Percentiles rank a stretch among this genome's conserved stretches.
Evolutionary conservation across 2,113 vertebrate species (phyloP).

Genomic region (Melospiza melodia): DNA sequence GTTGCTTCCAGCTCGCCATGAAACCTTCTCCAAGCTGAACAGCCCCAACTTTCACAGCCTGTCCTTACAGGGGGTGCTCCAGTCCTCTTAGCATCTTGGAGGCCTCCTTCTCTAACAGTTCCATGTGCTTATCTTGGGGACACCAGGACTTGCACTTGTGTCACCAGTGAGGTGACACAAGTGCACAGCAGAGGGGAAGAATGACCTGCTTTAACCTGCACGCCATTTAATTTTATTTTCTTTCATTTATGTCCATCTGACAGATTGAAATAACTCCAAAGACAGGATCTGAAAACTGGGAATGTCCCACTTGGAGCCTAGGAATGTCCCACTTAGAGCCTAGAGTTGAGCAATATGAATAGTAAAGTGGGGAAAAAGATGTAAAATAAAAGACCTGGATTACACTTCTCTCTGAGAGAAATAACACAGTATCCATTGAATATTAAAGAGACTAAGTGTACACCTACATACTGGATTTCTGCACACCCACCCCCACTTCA

Average conservation of each 20-base stretch:
- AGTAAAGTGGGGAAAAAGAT: not conserved
- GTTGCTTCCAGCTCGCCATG: not conserved
- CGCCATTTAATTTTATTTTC: not conserved
- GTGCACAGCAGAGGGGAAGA: not conserved
- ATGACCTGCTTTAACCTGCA: not conserved
- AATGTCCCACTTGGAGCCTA: not conserved
- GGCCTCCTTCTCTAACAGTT: not conserved
- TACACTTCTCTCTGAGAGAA: not conserved
- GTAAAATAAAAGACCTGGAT: not conserved
- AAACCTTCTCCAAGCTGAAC: not conserved
- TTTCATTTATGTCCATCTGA: not conserved
- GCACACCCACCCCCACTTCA: not conserved
- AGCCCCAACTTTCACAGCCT: not conserved
- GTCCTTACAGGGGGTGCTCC: rapidly evolving
- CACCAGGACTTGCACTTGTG: not conserved
- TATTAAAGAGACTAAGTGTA: not conserved
- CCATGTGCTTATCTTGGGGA: not conserved
- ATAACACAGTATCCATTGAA: not conserved
- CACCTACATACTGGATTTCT: not conserved
- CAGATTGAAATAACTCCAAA: not conserved
- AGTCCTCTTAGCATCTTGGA: not conserved
- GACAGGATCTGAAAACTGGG: not conserved
- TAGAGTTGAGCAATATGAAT: not conserved
- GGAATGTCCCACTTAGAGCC: not conserved
- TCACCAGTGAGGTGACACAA: not conserved